Base-by-base conservation (phyloP, 2,888 invertebrate species). In the Erynnis tages region DNA sequence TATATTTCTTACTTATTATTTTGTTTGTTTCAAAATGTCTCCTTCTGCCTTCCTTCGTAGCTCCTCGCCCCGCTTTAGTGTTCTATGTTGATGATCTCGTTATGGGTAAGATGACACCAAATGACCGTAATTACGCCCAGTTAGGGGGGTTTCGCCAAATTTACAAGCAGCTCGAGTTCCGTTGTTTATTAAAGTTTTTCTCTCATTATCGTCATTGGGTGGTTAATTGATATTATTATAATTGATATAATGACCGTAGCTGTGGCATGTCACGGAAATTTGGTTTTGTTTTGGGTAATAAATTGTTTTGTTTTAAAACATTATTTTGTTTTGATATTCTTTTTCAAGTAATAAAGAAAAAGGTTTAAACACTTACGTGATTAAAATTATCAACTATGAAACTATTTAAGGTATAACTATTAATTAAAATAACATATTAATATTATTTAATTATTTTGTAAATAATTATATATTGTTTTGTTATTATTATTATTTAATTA, bases 31-130 rank as follows among this genome's bases (percentile, higher is more conserved):
- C 16, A n/a, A 35, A 17, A 35, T 35, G 4, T 7, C 6, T n/a
- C n/a, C n/a, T n/a, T n/a, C 17, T 34, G n/a, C 8, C 1, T 27
- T 25, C 10, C 21, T 49, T 49, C 49, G 49, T 41, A 49, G 41
- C 25, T 41, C 40, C 14, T 17, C 4, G 4, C 32, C 8, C 16
- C 7, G 10, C 34, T 41, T 47, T 27, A 41, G 46, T 53, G 40
- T 47, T 41, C 43, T 23, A 27, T 53, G 44, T 37, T 56, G 47
- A 54, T 55, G 49, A 57, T 59, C 82, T 78, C 79, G 79, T 86
- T 86, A 86, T 78, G 76, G 78, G 82, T 75, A 82, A 85, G 84
- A 85, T 80, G 84, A 87, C 82, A 84, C 84, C 74, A 65, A 87
- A 86, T 81, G 80, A 77, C 82, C 76, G 80, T 82, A 83, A 86